Evolutionary conservation across 2,113 vertebrate genomes (phyloP).

Genomic region (Gymnarchus niloticus): DNA sequence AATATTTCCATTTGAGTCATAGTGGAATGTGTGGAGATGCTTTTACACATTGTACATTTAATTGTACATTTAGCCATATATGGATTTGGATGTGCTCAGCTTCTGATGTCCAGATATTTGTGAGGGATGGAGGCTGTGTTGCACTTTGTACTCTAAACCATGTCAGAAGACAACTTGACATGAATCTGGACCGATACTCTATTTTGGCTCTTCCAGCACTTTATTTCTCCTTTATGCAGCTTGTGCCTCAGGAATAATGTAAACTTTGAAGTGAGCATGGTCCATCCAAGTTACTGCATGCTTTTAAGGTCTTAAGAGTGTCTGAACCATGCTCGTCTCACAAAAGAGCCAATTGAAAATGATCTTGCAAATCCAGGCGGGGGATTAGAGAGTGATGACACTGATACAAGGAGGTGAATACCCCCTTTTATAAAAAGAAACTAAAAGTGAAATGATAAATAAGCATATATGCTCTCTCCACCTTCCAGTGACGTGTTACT

Average conservation of each 20-base stretch:
- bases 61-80: neutral
- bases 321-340: neutral
- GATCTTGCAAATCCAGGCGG: neutral
- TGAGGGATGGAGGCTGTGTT: neutral
- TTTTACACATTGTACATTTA: too few species aligned
- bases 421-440: too few species aligned
- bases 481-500: neutral
- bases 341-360: neutral
- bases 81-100: neutral
- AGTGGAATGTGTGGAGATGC: neutral
- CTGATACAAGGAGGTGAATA: neutral
- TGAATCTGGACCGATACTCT: neutral
- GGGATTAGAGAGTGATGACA: neutral
- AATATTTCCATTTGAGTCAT: constrained; percentile 15
- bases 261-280: neutral
- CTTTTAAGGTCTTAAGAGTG: neutral
- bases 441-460: neutral
- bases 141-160: neutral
- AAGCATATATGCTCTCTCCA: neutral
- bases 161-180: neutral
- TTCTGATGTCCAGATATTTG: neutral
- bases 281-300: neutral
- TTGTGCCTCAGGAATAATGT: neutral
- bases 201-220: neutral
- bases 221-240: neutral